Evolutionary conservation across 2,797 vertebrate species (phyloP), one percentile per base, ranked within the genome.

Genomic region (Argya squamiceps): DNA sequence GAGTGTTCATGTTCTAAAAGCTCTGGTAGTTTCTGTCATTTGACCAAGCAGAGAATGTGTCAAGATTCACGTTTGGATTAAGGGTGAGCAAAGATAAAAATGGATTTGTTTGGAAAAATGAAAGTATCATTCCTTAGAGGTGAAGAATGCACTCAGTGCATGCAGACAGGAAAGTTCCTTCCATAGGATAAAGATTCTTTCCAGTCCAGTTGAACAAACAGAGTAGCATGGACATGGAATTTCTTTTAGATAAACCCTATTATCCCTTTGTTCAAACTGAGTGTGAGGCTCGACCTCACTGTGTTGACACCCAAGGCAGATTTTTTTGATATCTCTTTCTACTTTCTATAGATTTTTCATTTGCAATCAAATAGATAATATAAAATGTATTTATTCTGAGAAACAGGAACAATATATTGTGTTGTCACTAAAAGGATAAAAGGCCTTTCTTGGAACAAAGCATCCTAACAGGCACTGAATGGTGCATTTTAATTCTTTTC

Each of bases 401-500:
- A 69, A 90, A 41, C 12, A 60, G 74, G 70, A 89, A 18, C 74
- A 79, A 12, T 65, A 4, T 15, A 41, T 52, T 89, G 49, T 78
- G 63, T 46, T 89, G 56, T 82, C 63, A 44, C 36, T 93, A 49
- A 90, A 86, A 91, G 73, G 63, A 46, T 73, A 20, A 8, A 39
- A 83, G 34, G 74, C 53, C n/a, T 83, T 64, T 81, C 41, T 75
- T 91, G 62, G 81, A 96, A 81, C 71, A 89, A 85, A 95, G 12
- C 62, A 83, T n/a, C 34, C 75, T 87, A 58, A 56, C 64, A 86
- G 85, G 52, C 73, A 65, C 47, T 14, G 69, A 89, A 76, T 70
- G 67, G 32, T 93, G 74, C 70, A 50, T 95, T 96, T 94, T 56
- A 76, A 73, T 95, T 90, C 49, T 84, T 82, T 68, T 77, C 32